These are phyloP conservation scores for Bostrychus sinensis DNA, from an alignment of 2,113 vertebrate species.

Conservation along the genomic window DNA sequence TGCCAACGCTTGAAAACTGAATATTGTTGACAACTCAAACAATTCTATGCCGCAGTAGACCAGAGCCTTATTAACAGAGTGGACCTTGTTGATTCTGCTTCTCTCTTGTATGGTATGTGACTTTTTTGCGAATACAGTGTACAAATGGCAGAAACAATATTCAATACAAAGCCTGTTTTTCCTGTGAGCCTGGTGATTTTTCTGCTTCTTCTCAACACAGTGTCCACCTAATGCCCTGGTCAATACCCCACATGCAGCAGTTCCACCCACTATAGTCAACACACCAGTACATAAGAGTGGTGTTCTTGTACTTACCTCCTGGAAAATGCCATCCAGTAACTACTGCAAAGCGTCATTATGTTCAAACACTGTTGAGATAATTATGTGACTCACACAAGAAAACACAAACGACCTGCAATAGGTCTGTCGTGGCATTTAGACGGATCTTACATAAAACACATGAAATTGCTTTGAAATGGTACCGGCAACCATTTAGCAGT, in stretches of 20 bases:
- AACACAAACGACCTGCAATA: slow-evolving; percentile 34
- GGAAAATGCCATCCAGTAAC: slow-evolving; percentile 49
- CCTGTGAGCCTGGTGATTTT: background rate
- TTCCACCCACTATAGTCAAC: background rate
- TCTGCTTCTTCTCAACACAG: background rate
- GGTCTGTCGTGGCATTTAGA: slow-evolving; percentile 49
- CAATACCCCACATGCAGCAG: background rate
- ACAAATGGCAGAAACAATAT: background rate
- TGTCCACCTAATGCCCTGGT: background rate
- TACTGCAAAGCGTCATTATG: slow-evolving; percentile 39
- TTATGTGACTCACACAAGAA: slow-evolving; percentile 25
- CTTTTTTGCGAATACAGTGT: background rate
- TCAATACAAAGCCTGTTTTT: background rate
- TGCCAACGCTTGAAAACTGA: no score
- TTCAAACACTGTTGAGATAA: slow-evolving; percentile 45
- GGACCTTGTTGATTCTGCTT: background rate
- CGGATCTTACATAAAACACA: slow-evolving; percentile 17
- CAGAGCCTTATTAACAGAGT: no score
- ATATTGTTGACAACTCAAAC: no score
- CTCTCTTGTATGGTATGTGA: background rate
- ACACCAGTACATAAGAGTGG: background rate
- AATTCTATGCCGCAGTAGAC: no score
- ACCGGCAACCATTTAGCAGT: slow-evolving; percentile 30
- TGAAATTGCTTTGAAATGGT: slow-evolving; percentile 36
- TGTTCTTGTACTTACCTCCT: slow-evolving; percentile 28